Percentiles rank a stretch among this genome's conserved stretches.
phyloP scores from a whole-genome alignment of 2,888 invertebrate genomes.

The Campoplex nolae region DNA sequence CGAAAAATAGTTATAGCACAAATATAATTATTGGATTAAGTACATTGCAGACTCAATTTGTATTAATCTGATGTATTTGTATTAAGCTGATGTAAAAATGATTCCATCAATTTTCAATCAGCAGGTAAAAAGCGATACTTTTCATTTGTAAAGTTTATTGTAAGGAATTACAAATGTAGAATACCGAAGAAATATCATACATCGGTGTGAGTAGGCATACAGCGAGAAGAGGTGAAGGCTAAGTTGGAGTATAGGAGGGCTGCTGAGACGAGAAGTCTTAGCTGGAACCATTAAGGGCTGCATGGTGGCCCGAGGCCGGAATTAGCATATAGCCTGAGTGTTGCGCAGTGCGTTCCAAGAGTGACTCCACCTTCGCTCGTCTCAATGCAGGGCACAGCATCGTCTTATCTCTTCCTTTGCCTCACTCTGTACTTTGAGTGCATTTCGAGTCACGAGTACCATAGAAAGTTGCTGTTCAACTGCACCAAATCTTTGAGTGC shows the following conservation, averaged over 20 bases:
- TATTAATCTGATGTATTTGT: too few relatives aligned
- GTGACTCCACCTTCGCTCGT: constrained; percentile 83
- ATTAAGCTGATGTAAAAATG: background rate
- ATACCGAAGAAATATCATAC: constrained; percentile 8
- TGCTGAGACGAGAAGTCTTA: constrained; percentile 75
- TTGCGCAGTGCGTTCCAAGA: constrained; percentile 68
- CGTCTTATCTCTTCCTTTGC: constrained; percentile 13
- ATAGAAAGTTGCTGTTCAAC: constrained; percentile 69
- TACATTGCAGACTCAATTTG: too few relatives aligned
- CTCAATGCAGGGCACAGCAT: constrained; percentile 37
- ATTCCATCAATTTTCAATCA: background rate
- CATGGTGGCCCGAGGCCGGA: constrained; percentile 84
- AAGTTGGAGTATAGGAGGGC: constrained; percentile 28
- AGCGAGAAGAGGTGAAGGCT: constrained; percentile 40
- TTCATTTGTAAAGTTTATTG: background rate
- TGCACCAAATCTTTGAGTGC: constrained; percentile 23
- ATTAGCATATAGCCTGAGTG: constrained; percentile 80
- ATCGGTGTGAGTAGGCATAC: background rate
- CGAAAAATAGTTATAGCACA: background rate
- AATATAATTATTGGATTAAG: too few relatives aligned
- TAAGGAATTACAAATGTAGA: background rate
- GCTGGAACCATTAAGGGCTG: constrained; percentile 84
- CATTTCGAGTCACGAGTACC: constrained; percentile 74
- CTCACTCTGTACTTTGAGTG: constrained; percentile 42
- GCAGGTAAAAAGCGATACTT: background rate